Evolutionary conservation across 2,113 vertebrate genomes (phyloP).

Genomic region (Cottus gobio): DNA sequence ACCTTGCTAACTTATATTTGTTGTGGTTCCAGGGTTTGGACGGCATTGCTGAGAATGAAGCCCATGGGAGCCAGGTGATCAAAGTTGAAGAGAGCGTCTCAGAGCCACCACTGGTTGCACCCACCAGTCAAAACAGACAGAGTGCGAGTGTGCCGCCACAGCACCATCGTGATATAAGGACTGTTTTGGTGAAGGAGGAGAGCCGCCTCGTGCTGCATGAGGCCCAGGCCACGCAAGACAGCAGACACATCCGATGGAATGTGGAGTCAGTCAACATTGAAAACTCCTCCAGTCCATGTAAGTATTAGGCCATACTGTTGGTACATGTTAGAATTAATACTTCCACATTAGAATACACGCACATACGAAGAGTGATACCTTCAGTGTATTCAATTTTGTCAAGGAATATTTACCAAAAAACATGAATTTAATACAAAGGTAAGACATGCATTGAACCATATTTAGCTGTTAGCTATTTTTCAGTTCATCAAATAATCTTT

Average conservation of each 20-base stretch:
- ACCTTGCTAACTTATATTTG: neutral
- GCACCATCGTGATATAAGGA: slow-evolving; percentile 63
- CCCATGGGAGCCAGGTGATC: slow-evolving; percentile 51
- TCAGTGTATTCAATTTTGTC: neutral
- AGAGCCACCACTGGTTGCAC: slow-evolving; percentile 14
- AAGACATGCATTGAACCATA: neutral
- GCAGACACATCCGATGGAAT: slow-evolving; percentile 60
- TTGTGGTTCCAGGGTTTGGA: slow-evolving; percentile 51
- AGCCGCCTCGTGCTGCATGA: slow-evolving; percentile 61
- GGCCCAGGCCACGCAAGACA: slow-evolving; percentile 39
- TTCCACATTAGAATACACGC: neutral
- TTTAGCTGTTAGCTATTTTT: neutral
- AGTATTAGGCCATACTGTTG: slow-evolving; percentile 12
- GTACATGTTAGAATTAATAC: neutral
- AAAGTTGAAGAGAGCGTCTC: slow-evolving; percentile 71
- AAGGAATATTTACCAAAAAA: neutral
- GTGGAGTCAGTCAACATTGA: slow-evolving; percentile 57
- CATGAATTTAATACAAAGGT: neutral
- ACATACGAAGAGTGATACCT: neutral
- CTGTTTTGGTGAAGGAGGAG: slow-evolving; percentile 82
- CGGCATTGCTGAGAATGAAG: slow-evolving; percentile 22
- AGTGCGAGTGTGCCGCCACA: slow-evolving; percentile 36
- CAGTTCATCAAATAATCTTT: neutral
- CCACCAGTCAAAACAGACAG: slow-evolving; percentile 29
- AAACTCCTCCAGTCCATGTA: slow-evolving; percentile 60